Base-by-base conservation (phyloP, 37 sponge, comb jelly and placozoan species). In the Agelas oroides region DNA sequence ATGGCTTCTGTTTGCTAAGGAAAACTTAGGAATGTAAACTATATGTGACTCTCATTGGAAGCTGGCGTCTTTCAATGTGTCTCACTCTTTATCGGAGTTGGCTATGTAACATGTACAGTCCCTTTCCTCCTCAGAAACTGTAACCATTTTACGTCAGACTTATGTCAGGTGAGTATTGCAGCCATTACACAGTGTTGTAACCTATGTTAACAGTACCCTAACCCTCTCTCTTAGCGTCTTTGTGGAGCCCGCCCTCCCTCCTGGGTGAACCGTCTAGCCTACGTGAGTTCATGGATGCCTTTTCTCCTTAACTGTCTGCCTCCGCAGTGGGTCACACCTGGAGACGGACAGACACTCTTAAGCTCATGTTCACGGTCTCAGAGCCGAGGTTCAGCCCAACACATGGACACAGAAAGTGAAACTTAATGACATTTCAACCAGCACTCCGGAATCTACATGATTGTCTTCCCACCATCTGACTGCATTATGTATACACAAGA, bases 231-330 rank as follows among this genome's bases (percentile, higher is more conserved):
- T 38, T 25, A 87, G 87, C 32, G 41, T 37, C 56, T 88, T 66
- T 41, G 59, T 81, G 88, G 88, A 6, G 30, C 53, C 13, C 57
- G 54, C 20, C 64, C 54, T 27, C 88, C 88, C 35, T 46, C 33
- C n/a, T 88, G 88, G 88, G 60, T 88, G 20, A 88, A 88, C 70
- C 63, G 88, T 59, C 82, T 88, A 57, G 88, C 88, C 35, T 70
- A 73, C 59, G 27, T 88, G 52, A 65, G 69, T 59, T 75, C 81
- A 0, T 81, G 77, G 69, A 66, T 88, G 75, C 88, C 88, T 1
- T 81, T 81, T 30, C 33, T 88, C 33, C 16, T 75, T 21, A 40
- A 35, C 19, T 71, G 72, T 25, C 72, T 78, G 21, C 80, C 80
- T 25, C 80, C 80, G 20, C 57, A 46, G n/a, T 85, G 86, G 86